Base-by-base conservation (phyloP, 2,888 invertebrate species). In the Nineta flava region DNA sequence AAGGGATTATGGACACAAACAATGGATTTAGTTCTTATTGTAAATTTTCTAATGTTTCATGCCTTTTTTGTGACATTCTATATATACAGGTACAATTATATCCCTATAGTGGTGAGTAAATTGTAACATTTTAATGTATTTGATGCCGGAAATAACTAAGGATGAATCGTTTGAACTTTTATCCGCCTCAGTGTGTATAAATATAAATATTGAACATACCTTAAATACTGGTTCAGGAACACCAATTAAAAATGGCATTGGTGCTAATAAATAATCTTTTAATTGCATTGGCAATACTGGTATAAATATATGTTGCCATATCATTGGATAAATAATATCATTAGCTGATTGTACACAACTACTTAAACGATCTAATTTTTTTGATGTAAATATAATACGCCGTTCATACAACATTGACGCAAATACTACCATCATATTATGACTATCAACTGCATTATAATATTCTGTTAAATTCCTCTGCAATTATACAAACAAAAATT, bases 281-380 rank as follows among this genome's bases (percentile, higher is more conserved):
- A 96, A 75, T 62, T 86, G 81, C 65, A 81, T 77, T 17, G 96
- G 95, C 60, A 96, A 70, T 57, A 97, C 86, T 48, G 96, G 96
- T 68, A 97, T 95, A 67, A 90, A 97, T 62, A 97, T 91, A 62
- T 96, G 95, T 69, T 97, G 96, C 97, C 97, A 97, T 57, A 86
- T 85, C 94, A 99, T 95, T 1, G 97, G 97, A 68, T 94, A 96
- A 41, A 99, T 79, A 45, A 97, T 81, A 53, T 88, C 82, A 64
- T 93, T 92, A 15, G 94, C 91, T 12, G 95, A 95, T 66, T 95
- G 93, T 21, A 90, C 87, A 61, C 90, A 88, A 0, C 96, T 91
- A 47, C 93, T 93, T 46, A 99, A 71, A 52, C 92, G 76, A 55
- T 90, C 88, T 54, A 96, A 73, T 62, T 87, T 87, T 54, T 82